phyloP scores from a whole-genome alignment of 2,888 invertebrate genomes.

The Trissonchulus latispiculum region DNA sequence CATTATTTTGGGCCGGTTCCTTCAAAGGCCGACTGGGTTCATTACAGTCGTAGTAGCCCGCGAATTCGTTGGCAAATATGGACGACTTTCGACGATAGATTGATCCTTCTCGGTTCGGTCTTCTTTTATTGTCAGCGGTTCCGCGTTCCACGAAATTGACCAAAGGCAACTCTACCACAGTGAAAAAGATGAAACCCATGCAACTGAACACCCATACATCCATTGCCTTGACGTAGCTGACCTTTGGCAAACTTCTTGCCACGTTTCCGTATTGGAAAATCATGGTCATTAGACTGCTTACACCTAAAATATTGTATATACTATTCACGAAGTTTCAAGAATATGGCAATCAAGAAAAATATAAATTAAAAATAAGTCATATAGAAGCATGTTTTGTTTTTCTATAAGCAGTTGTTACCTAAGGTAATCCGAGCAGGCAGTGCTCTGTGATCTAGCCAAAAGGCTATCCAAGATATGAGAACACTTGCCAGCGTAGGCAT shows the following conservation, averaged over 20 bases:
- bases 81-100: neutral
- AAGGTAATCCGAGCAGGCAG: conserved; percentile 34
- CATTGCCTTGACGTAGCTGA: conserved; percentile 13
- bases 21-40: neutral
- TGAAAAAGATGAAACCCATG: conserved; percentile 8
- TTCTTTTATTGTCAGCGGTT: neutral
- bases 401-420: too few species aligned
- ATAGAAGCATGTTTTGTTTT: too few species aligned
- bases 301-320: conserved; percentile 9
- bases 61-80: neutral
- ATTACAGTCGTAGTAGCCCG: neutral
- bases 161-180: conserved; percentile 2
- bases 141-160: conserved; percentile 4
- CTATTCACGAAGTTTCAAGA: too few species aligned
- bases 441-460: conserved; percentile 39
- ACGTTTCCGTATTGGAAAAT: conserved; percentile 12
- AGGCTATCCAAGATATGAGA: conserved; percentile 43
- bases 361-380: too few species aligned
- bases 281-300: conserved; percentile 12
- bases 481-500: conserved; percentile 40
- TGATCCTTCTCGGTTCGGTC: neutral
- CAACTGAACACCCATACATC: conserved; percentile 8
- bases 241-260: conserved; percentile 4
- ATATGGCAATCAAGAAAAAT: too few species aligned
- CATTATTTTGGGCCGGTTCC: neutral